Conservation (phyloP, 2,888 invertebrate species). For the Ophraella communa region DNA sequence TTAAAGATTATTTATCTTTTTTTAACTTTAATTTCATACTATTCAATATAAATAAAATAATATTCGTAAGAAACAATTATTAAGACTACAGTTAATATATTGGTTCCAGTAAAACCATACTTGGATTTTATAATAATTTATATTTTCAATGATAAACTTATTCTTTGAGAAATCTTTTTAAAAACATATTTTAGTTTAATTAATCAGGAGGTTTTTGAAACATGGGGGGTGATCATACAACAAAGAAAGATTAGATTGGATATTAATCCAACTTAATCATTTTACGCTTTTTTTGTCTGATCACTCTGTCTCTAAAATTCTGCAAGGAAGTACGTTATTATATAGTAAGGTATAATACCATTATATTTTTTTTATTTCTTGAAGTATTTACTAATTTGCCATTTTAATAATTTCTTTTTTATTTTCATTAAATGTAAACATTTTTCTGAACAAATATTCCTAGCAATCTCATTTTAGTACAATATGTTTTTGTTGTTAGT, state of each 20-base stretch:
- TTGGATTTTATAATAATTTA: too few species aligned
- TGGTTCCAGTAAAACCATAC: too few species aligned
- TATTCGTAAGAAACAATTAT: too few species aligned
- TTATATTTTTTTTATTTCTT: neutral
- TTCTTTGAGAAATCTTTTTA: neutral
- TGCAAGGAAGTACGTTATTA: constrained; percentile 7
- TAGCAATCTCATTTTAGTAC: constrained; percentile 13
- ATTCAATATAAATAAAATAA: too few species aligned
- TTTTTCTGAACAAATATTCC: constrained; percentile 4
- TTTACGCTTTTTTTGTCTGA: neutral
- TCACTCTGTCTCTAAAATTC: neutral
- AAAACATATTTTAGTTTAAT: too few species aligned
- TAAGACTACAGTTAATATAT: too few species aligned
- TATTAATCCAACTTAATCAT: too few species aligned
- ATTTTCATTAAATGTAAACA: neutral
- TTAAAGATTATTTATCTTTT: neutral
- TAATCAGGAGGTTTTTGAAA: too few species aligned
- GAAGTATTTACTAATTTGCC: neutral
- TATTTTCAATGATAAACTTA: too few species aligned
- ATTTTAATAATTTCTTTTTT: neutral
- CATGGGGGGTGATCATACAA: neutral
- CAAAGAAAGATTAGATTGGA: too few species aligned
- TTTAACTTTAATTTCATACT: neutral
- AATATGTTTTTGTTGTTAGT: constrained; percentile 32
- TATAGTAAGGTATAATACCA: neutral